Percentiles rank a stretch among this genome's conserved stretches.
Conservation (phyloP, 2,888 invertebrate species). For the Eupelmus urozonus region DNA sequence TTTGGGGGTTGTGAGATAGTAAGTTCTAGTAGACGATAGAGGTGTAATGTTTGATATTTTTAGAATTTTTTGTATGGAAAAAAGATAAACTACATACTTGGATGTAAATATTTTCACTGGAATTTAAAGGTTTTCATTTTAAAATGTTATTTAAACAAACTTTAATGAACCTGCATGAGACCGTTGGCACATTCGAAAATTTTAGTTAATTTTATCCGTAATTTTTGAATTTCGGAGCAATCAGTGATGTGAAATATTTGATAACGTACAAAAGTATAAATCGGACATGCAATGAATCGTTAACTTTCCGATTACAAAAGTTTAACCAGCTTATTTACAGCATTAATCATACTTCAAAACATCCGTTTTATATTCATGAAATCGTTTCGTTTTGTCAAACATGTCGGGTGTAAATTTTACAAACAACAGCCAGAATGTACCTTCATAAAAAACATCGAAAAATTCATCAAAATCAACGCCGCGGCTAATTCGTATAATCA, state of each 20-base stretch:
- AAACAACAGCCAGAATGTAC: background rate
- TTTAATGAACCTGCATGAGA: background rate
- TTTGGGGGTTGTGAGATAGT: no score
- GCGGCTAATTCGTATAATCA: no score
- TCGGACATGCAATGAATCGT: background rate
- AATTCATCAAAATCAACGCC: no score
- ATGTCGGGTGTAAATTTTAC: background rate
- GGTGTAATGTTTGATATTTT: no score
- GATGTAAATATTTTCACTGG: no score
- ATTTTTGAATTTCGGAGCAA: background rate
- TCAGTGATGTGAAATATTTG: background rate
- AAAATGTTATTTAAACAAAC: background rate
- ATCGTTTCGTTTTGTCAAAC: background rate
- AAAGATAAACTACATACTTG: no score
- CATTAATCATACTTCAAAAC: background rate
- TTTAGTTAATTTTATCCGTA: slow-evolving; percentile 2
- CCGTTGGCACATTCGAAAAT: slow-evolving; percentile 20
- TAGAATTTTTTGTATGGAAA: no score
- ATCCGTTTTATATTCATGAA: background rate
- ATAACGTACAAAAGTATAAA: slow-evolving; percentile 34
- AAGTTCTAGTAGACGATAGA: no score
- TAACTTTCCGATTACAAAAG: background rate
- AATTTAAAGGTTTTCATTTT: no score
- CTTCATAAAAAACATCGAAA: no score
- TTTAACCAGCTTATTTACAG: background rate